Percentiles rank a stretch among this genome's conserved stretches.
Conservation (phyloP, 2,797 vertebrate genomes). For the Enteromius thamalakanensis region DNA sequence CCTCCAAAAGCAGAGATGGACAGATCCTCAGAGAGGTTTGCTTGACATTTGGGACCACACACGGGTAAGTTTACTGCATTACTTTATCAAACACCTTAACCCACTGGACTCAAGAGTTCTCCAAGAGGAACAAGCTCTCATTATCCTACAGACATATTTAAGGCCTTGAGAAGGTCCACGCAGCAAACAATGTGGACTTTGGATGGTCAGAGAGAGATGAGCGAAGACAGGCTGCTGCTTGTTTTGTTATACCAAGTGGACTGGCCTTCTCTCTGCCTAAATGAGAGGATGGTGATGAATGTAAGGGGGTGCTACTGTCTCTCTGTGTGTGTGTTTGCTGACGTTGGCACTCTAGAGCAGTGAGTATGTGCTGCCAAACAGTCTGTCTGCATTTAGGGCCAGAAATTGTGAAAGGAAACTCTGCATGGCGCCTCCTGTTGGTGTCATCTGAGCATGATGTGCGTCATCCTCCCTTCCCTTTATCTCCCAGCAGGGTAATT, state of each 20-base stretch:
- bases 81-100: constrained; percentile 13
- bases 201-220: constrained; percentile 35
- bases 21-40: background rate
- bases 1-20: too few species aligned
- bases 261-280: constrained; percentile 18
- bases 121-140: background rate
- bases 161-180: constrained; percentile 6
- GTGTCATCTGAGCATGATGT: constrained; percentile 30
- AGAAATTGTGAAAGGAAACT: constrained; percentile 32
- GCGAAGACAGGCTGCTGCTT: constrained; percentile 15
- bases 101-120: background rate
- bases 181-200: constrained; percentile 7
- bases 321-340: background rate
- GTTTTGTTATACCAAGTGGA: constrained; percentile 20
- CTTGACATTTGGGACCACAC: constrained; percentile 1
- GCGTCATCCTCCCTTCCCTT: constrained; percentile 28
- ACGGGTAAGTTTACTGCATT: background rate
- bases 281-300: constrained; percentile 3
- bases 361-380: background rate
- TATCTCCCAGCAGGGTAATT: constrained; percentile 7
- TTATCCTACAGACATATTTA: constrained; percentile 23
- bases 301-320: background rate
- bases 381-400: constrained; percentile 14
- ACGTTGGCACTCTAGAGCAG: constrained; percentile 7
- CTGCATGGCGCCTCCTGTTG: constrained; percentile 39